Conservation (phyloP, 23 tunicate species). For the Pegea sp. region DNA sequence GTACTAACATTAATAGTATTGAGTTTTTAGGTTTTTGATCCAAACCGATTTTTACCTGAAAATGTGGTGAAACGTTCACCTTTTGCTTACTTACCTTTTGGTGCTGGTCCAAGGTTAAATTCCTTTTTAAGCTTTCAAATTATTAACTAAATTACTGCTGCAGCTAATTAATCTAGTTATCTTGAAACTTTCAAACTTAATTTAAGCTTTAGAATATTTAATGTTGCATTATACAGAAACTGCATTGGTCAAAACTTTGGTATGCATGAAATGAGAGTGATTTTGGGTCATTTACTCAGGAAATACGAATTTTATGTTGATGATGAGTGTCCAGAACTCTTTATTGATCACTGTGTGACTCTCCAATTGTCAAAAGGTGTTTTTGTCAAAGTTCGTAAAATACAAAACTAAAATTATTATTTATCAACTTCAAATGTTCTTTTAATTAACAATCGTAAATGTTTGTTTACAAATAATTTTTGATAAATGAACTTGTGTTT, state of each 20-base stretch:
- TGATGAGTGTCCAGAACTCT: not conserved
- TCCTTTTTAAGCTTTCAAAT: not conserved
- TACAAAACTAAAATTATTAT: not conserved
- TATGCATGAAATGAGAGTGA: conserved; percentile 8
- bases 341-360: not conserved
- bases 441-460: too few relatives aligned
- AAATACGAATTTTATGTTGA: conserved; percentile 2
- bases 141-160: not conserved
- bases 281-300: conserved; percentile 1
- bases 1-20: too few relatives aligned
- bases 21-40: conserved; percentile 26
- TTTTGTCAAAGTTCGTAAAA: not conserved
- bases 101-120: conserved; percentile 29
- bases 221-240: conserved; percentile 7
- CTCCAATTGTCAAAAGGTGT: conserved; percentile 3
- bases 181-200: not conserved
- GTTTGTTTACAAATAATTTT: too few relatives aligned
- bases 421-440: too few relatives aligned
- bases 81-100: conserved; percentile 24
- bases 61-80: conserved; percentile 6
- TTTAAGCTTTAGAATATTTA: not conserved
- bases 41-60: conserved; percentile 23
- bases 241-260: conserved; percentile 15
- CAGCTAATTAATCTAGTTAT: not conserved
- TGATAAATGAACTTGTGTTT: too few relatives aligned